phyloP scores from a whole-genome alignment of 92 coral and sea anemone genomes.

The Epizoanthus rinbou region DNA sequence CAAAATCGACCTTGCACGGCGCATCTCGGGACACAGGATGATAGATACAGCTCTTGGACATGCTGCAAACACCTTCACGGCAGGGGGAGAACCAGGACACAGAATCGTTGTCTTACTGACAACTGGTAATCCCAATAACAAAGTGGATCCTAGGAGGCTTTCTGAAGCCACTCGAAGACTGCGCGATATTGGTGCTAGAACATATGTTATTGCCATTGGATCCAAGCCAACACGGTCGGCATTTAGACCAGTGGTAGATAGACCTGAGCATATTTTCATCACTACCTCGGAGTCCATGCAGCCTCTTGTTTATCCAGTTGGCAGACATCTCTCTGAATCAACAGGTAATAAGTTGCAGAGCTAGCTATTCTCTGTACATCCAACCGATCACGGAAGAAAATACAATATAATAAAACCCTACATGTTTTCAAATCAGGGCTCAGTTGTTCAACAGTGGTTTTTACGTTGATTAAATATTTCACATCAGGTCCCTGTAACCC shows the following conservation, averaged over 20 bases:
- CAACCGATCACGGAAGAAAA: too few species aligned
- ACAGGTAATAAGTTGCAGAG: slow-evolving; percentile 17
- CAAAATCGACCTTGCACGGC: slow-evolving; percentile 25
- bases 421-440: too few species aligned
- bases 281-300: background rate
- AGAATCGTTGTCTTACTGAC: slow-evolving; percentile 25
- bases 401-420: too few species aligned
- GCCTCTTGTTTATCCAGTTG: slow-evolving; percentile 7
- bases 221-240: background rate
- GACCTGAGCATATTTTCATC: background rate
- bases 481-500: too few species aligned
- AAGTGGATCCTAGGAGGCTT: background rate
- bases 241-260: slow-evolving; percentile 15
- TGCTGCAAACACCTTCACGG: slow-evolving; percentile 40
- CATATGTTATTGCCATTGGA: slow-evolving; percentile 25
- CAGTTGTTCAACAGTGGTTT: too few species aligned
- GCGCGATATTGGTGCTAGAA: slow-evolving; percentile 24
- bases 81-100: slow-evolving; percentile 53
- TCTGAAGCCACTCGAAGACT: background rate
- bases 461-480: too few species aligned
- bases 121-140: slow-evolving; percentile 23
- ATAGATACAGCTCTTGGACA: slow-evolving; percentile 17
- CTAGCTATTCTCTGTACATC: too few species aligned
- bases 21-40: slow-evolving; percentile 5
- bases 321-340: slow-evolving; percentile 7